These are phyloP conservation scores for Sylvia borin DNA, from an alignment of 2,797 vertebrate species.

Conservation along the genomic window DNA sequence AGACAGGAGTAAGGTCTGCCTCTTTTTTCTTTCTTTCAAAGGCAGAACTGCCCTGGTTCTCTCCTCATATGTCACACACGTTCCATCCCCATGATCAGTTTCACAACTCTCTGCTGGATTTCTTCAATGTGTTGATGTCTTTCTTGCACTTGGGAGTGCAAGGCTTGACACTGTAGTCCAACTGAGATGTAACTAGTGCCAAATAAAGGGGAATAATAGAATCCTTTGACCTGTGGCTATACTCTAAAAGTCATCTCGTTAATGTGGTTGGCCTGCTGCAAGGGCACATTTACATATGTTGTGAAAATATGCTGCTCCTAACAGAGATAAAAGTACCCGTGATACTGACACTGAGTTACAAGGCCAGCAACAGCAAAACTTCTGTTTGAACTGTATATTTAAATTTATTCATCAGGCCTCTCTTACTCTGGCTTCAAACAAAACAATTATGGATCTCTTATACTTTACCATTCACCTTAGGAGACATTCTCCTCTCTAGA, in stretches of 20 bases:
- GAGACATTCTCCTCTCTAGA: not conserved
- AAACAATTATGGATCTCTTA: not conserved
- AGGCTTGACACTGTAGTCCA: not conserved
- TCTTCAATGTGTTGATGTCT: rapidly evolving
- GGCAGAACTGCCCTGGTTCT: not conserved
- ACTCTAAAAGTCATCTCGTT: not conserved
- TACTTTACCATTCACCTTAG: not conserved
- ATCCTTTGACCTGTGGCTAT: not conserved
- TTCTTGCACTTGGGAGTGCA: not conserved
- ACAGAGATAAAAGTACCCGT: not conserved
- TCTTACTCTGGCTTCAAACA: not conserved
- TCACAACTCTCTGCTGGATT: not conserved
- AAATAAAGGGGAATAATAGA: not conserved
- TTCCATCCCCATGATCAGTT: not conserved
- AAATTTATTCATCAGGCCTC: not conserved
- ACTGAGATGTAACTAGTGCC: not conserved
- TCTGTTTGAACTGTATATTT: not conserved
- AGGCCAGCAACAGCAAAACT: not conserved
- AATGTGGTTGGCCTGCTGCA: not conserved
- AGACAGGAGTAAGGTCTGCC: not conserved
- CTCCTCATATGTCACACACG: not conserved
- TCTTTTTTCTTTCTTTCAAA: not conserved
- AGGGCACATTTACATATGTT: not conserved
- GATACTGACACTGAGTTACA: not conserved
- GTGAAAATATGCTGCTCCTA: not conserved